A percentile compares a stretch with the other conserved stretches of the same genome.
These are phyloP conservation scores for Phalloptychus januarius DNA, from an alignment of 2,797 vertebrate genomes.

Conservation along the genomic window DNA sequence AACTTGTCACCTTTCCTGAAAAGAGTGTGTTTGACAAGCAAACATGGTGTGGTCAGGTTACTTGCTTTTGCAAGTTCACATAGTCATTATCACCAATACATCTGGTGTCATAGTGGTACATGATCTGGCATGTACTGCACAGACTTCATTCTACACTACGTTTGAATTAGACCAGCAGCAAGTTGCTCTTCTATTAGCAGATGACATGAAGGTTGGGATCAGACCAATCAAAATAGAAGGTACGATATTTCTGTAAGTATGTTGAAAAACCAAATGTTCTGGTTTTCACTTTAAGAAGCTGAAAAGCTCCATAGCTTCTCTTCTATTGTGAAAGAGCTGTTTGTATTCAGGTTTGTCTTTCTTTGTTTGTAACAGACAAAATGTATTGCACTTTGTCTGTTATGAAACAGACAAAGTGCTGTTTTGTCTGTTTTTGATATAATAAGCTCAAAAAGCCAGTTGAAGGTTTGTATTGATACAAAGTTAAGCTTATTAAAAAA, in stretches of 20 bases:
- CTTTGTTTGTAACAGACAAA: too few relatives aligned
- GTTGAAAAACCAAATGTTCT: background rate
- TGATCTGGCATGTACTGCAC: conserved; percentile 44
- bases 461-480: too few relatives aligned
- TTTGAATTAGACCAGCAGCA: conserved; percentile 15
- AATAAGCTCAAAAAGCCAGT: too few relatives aligned
- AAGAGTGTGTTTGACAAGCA: too few relatives aligned
- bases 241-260: background rate
- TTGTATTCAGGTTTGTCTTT: background rate
- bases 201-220: conserved; percentile 36
- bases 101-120: conserved; percentile 8
- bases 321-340: background rate
- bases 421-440: too few relatives aligned
- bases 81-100: background rate
- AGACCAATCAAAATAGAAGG: too few relatives aligned
- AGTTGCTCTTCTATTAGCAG: conserved; percentile 23
- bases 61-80: conserved; percentile 4
- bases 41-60: background rate
- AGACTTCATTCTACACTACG: conserved; percentile 45
- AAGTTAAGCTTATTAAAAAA: too few relatives aligned
- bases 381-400: too few relatives aligned
- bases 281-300: background rate
- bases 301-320: background rate
- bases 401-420: too few relatives aligned
- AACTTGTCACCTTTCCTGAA: too few relatives aligned